Base-by-base conservation (phyloP, 2,888 invertebrate species). In the Hydropsyche betteni region DNA sequence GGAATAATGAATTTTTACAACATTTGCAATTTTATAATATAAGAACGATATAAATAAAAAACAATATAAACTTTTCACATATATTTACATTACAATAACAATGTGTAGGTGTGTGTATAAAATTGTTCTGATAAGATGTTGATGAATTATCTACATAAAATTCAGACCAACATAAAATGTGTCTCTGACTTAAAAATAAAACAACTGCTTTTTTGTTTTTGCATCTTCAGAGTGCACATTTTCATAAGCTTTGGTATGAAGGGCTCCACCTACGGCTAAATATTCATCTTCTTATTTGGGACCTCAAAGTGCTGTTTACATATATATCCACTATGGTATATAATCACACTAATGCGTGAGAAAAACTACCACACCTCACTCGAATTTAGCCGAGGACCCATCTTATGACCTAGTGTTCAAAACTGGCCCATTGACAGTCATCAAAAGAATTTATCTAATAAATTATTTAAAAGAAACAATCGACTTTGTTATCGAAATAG, bases 71-170 rank as follows among this genome's bases (percentile, higher is more conserved):
- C 88, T 79, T 78, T 87, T 87, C 87, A 88, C 88, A 88, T 88
- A 87, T 88, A 88, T 88, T 88, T 88, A 88, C 87, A 88, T 87
- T 84, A 87, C 87, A 86, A 87, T 86, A 88, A 88, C 88, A 87
- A 88, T 87, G 87, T 87, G 77, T 75, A 86, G 87, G 87, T 87
- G 55, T 79, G 79, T 87, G 87, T 87, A 88, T 87, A 88, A 87
- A 87, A 88, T 86, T 79, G 79, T 78, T 79, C 77, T 79, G 79
- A 75, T 79, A 78, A 75, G 80, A 77, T 79, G 78, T 78, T 74
- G 75, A 73, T 33, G 75, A 79, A 74, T 78, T 74, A 78, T 79
- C 76, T 79, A 78, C 78, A 79, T 77, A 73, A 76, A 77, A 78
- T 74, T 77, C 79, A 77, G 78, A 79, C 77, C 79, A 79, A 80